Evolutionary conservation across 2,888 invertebrate genomes (phyloP).

Genomic region (Cecidostiba fungosa): DNA sequence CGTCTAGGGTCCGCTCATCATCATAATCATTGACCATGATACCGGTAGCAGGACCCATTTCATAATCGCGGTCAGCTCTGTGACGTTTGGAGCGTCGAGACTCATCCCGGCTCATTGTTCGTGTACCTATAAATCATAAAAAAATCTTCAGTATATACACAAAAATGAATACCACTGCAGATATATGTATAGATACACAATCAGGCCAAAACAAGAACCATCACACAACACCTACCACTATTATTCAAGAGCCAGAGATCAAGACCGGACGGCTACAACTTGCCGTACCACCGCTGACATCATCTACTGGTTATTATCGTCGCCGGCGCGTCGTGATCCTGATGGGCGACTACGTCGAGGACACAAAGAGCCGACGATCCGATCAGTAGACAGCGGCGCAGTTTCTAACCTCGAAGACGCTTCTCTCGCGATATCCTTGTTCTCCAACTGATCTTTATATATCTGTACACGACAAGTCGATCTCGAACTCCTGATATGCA

Average conservation of each 20-base stretch:
- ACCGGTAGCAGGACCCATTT: conserved; percentile 96
- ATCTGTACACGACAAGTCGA: background rate
- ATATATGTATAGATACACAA: background rate
- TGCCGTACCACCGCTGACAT: background rate
- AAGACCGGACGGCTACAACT: background rate
- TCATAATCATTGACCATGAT: conserved; percentile 99
- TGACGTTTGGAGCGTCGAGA: conserved; percentile 66
- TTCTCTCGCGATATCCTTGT: background rate
- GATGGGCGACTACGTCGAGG: background rate
- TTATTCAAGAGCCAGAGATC: conserved; percentile 13
- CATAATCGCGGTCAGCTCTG: conserved; percentile 81
- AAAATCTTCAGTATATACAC: background rate
- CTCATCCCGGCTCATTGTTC: conserved; percentile 64
- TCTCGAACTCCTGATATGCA: background rate
- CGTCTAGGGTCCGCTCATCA: conserved; percentile 97
- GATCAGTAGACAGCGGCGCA: conserved; percentile 49
- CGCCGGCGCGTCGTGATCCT: conserved; percentile 26
- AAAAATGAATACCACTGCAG: background rate
- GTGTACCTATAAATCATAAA: conserved; percentile 12
- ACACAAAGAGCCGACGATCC: conserved; percentile 29
- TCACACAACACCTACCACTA: background rate
- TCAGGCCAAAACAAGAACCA: background rate
- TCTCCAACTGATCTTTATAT: background rate
- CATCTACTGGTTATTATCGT: conserved; percentile 10
- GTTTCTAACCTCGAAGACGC: conserved; percentile 58